A percentile compares a stretch with the other conserved stretches of the same genome.
Evolutionary conservation across 2,113 vertebrate genomes (phyloP).

Genomic region (Oryzias curvinotus): DNA sequence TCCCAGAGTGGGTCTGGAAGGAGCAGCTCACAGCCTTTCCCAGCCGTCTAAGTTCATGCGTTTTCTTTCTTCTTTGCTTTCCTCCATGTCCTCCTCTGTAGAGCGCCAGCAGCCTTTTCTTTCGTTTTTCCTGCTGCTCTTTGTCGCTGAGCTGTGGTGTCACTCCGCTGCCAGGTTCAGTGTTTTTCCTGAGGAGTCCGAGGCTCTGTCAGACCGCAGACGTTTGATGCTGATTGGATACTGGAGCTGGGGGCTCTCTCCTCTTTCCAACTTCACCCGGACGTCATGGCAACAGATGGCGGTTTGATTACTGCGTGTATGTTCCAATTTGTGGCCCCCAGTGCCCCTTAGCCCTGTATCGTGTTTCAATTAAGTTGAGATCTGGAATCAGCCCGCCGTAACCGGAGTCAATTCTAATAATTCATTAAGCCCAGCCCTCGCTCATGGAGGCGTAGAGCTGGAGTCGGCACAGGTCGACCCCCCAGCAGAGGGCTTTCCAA

Average conservation of each 20-base stretch:
- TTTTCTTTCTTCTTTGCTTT: too few species aligned
- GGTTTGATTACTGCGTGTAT: conserved; percentile 49
- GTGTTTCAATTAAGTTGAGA: conserved; percentile 65
- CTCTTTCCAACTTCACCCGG: not conserved
- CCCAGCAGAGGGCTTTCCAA: not conserved
- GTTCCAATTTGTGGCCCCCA: conserved; percentile 45
- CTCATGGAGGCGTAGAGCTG: conserved; percentile 11
- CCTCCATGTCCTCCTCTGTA: too few species aligned
- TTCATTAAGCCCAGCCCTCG: conserved; percentile 47
- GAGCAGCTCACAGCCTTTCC: too few species aligned
- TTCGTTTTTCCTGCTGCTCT: too few species aligned
- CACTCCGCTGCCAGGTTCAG: too few species aligned
- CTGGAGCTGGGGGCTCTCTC: not conserved
- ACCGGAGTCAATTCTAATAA: conserved; percentile 25
- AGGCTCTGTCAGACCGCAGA: not conserved
- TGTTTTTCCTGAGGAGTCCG: too few species aligned
- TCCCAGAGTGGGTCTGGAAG: too few species aligned
- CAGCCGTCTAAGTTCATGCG: too few species aligned
- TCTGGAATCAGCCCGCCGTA: conserved; percentile 36
- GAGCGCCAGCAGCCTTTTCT: not conserved
- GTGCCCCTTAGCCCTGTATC: conserved; percentile 46
- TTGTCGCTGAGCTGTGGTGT: too few species aligned
- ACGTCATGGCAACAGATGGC: conserved; percentile 54
- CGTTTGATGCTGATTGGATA: conserved; percentile 14
- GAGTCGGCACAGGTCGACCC: conserved; percentile 3